Percentiles rank a stretch among this genome's conserved stretches.
Evolutionary conservation across 2,113 vertebrate species (phyloP).

Genomic region (Phylloscopus trochiloides): DNA sequence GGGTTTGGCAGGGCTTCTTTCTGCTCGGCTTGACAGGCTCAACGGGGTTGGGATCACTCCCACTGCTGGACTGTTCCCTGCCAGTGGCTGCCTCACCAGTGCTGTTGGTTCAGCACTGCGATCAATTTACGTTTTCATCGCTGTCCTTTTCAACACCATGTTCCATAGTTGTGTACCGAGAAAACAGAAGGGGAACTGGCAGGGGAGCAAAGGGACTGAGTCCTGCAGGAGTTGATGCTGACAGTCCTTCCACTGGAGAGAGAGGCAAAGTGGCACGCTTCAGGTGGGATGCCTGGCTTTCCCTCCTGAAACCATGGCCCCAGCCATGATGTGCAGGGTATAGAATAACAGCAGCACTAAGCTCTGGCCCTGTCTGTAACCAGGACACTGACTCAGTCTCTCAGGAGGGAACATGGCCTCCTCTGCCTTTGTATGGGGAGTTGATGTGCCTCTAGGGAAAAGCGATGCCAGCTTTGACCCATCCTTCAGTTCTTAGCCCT

Average conservation of each 20-base stretch:
- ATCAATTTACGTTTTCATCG: fast-evolving
- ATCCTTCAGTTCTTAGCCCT: not conserved
- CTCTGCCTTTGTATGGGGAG: fast-evolving
- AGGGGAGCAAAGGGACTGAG: fast-evolving
- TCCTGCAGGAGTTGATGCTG: fast-evolving
- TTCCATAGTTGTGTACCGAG: fast-evolving
- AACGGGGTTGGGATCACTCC: fast-evolving
- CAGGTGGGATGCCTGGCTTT: not conserved
- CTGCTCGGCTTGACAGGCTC: not conserved
- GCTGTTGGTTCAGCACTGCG: fast-evolving
- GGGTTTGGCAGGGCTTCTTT: not conserved
- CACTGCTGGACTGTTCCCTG: not conserved
- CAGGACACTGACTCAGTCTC: not conserved
- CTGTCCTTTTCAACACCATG: not conserved
- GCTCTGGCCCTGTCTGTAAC: not conserved
- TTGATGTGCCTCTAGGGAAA: not conserved
- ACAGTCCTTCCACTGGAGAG: not conserved
- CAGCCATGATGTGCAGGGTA: not conserved
- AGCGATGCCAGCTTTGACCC: not conserved
- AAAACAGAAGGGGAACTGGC: fast-evolving
- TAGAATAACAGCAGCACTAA: not conserved
- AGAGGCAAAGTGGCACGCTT: not conserved
- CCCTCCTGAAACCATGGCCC: not conserved
- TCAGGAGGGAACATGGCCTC: not conserved
- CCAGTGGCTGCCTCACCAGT: fast-evolving